Conservation (phyloP, 2,888 invertebrate genomes). For the Pseudococcus longispinus region DNA sequence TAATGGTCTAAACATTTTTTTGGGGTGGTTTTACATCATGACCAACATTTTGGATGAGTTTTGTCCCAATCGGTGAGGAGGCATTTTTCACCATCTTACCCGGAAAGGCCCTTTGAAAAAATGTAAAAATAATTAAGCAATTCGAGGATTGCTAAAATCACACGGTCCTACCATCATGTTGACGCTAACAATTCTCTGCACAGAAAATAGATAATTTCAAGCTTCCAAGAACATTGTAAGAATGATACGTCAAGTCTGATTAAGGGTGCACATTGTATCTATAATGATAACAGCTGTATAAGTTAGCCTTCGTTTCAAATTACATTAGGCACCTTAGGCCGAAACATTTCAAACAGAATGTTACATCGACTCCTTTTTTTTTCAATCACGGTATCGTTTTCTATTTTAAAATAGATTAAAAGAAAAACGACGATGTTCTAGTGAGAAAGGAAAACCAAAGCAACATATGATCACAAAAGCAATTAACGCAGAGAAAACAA, state of each 20-base stretch:
- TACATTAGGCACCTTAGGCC: neutral
- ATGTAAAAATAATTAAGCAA: no score
- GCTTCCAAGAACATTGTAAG: neutral
- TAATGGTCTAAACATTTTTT: no score
- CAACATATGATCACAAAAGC: neutral
- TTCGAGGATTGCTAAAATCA: no score
- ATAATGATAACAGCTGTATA: neutral
- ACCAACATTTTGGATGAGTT: no score
- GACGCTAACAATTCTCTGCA: no score
- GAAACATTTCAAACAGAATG: neutral
- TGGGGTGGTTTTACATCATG: no score
- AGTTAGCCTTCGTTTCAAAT: neutral
- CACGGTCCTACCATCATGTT: no score
- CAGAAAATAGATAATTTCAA: no score
- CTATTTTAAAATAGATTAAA: conserved; percentile 15
- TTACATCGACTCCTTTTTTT: conserved; percentile 24
- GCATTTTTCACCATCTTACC: no score
- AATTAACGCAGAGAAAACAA: neutral
- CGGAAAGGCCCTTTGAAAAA: no score
- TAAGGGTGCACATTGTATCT: neutral
- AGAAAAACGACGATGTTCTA: neutral
- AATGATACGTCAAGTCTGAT: neutral
- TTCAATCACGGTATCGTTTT: neutral
- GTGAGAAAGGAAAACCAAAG: neutral
- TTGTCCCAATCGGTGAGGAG: no score